These are phyloP conservation scores for Heliconius erato DNA, from an alignment of 2,888 invertebrate genomes.

Conservation along the genomic window DNA sequence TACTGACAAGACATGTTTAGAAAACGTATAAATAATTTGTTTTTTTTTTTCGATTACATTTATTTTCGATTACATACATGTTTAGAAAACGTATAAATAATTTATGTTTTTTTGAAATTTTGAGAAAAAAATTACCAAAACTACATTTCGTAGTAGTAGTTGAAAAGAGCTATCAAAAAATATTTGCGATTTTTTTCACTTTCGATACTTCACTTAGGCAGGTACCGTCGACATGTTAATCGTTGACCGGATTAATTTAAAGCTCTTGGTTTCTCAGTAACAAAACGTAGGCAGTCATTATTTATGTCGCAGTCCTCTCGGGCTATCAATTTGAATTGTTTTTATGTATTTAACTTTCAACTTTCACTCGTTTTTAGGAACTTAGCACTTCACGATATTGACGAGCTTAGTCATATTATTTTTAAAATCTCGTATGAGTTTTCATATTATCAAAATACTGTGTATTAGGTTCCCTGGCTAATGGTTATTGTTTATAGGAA, in stretches of 20 bases:
- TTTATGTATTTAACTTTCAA: constrained; percentile 63
- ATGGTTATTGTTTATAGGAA: neutral
- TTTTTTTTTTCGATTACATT: no score
- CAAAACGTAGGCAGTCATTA: constrained; percentile 67
- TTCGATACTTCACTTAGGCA: no score
- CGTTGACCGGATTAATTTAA: constrained; percentile 45
- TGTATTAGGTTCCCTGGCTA: neutral
- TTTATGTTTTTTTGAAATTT: no score
- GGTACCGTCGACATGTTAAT: constrained; percentile 22
- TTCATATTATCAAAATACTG: neutral
- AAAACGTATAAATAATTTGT: no score
- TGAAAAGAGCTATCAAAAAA: no score
- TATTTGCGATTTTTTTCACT: no score
- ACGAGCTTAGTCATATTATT: constrained; percentile 40
- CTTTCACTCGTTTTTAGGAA: constrained; percentile 70
- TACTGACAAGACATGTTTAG: no score
- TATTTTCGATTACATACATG: no score
- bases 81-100: no score
- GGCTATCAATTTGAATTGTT: constrained; percentile 70
- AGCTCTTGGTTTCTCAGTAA: constrained; percentile 55
- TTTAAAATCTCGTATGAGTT: constrained; percentile 33
- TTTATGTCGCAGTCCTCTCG: constrained; percentile 61
- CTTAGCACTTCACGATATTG: constrained; percentile 55
- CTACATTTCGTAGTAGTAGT: no score
- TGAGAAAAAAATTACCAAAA: no score